A percentile compares a stretch with the other conserved stretches of the same genome.
These are phyloP conservation scores for Lobophora halterata DNA, from an alignment of 2,888 invertebrate genomes.

Conservation along the genomic window DNA sequence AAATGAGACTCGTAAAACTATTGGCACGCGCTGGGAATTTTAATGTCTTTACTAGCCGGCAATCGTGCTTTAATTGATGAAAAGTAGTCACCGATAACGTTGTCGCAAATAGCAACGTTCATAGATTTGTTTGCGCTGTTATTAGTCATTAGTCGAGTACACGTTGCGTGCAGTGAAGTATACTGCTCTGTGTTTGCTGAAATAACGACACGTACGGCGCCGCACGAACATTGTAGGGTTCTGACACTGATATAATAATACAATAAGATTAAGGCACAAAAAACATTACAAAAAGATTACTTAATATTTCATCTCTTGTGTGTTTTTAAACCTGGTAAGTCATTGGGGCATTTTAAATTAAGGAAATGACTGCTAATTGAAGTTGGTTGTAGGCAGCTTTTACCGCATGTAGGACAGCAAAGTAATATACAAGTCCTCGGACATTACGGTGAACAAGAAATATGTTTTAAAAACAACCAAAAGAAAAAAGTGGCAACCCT, in stretches of 20 bases:
- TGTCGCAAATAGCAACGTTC: conserved; percentile 9
- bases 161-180: conserved; percentile 28
- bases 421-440: too few species aligned
- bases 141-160: conserved; percentile 37
- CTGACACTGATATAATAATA: too few species aligned
- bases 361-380: too few species aligned
- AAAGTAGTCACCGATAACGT: conserved; percentile 9
- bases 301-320: too few species aligned
- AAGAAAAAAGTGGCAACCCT: conserved; percentile 24
- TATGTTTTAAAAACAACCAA: too few species aligned
- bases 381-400: too few species aligned
- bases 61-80: conserved; percentile 11
- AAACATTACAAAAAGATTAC: too few species aligned
- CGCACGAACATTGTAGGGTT: conserved; percentile 25
- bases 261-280: too few species aligned
- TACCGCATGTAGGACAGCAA: too few species aligned
- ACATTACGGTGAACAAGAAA: too few species aligned
- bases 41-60: conserved; percentile 9
- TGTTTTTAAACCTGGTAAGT: too few species aligned
- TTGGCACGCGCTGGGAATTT: conserved; percentile 6
- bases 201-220: conserved; percentile 36
- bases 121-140: conserved; percentile 35
- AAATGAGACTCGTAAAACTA: conserved; percentile 1
- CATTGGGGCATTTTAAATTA: too few species aligned
- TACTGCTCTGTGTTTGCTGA: conserved; percentile 36